Evolutionary conservation across 2,888 invertebrate genomes (phyloP).

Genomic region (Fragum whitleyi): DNA sequence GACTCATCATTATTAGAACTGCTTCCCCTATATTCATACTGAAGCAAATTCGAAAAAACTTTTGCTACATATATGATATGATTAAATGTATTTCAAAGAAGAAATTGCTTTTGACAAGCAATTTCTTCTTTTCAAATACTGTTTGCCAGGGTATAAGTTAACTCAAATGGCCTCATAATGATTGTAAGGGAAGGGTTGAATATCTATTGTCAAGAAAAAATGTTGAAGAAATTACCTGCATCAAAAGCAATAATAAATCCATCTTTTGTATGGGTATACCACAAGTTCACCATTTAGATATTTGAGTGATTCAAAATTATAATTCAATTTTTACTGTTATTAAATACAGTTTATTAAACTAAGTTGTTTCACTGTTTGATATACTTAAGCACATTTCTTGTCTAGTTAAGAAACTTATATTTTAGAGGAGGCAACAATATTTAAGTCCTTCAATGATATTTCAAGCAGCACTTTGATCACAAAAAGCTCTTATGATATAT

Average conservation of each 20-base stretch:
- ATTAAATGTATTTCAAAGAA: too few relatives aligned
- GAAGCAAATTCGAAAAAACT: too few relatives aligned
- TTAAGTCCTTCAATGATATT: background rate
- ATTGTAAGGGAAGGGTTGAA: too few relatives aligned
- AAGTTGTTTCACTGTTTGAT: background rate
- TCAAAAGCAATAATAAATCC: slow-evolving; percentile 62
- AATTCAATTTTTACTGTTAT: background rate
- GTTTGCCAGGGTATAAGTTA: background rate
- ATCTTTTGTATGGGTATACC: slow-evolving; percentile 59
- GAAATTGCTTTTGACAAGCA: slow-evolving; percentile 2
- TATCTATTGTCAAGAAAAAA: too few relatives aligned
- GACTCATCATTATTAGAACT: too few relatives aligned
- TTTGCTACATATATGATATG: too few relatives aligned
- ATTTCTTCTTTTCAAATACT: background rate
- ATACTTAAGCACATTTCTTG: background rate
- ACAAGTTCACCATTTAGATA: slow-evolving; percentile 63
- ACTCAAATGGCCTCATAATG: too few relatives aligned
- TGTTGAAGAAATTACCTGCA: slow-evolving; percentile 49
- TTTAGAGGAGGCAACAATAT: background rate
- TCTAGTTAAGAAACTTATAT: background rate
- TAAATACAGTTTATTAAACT: too few relatives aligned
- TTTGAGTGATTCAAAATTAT: background rate
- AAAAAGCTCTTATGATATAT: background rate
- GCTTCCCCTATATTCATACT: too few relatives aligned
- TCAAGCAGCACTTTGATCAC: slow-evolving; percentile 12